Evolutionary conservation across 1,140 invertebrate genomes (phyloP).

Genomic region (Cyclina sinensis): DNA sequence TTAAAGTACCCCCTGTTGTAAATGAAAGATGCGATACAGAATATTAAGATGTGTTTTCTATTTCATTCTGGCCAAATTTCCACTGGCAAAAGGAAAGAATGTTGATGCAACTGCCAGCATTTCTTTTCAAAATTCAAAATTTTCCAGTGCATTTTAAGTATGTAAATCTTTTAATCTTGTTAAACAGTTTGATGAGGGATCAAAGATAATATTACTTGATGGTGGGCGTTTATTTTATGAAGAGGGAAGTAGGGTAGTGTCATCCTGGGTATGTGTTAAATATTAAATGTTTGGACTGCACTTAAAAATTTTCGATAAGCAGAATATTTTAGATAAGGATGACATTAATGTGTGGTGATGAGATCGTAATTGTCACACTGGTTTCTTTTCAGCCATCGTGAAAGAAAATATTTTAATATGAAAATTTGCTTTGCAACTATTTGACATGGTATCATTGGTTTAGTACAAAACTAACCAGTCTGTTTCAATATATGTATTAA

Average conservation of each 20-base stretch:
- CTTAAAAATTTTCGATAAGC: constrained; percentile 16
- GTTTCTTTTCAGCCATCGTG: background rate
- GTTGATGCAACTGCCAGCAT: background rate
- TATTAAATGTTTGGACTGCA: constrained; percentile 31
- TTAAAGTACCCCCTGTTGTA: too few species aligned
- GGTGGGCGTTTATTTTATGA: constrained; percentile 8
- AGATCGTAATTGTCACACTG: background rate
- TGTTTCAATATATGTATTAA: too few species aligned
- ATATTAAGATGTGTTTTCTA: too few species aligned
- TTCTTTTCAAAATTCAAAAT: background rate
- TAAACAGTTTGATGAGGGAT: background rate
- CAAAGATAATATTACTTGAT: background rate
- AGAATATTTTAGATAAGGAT: constrained; percentile 46
- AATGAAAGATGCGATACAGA: too few species aligned
- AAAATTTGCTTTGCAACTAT: background rate
- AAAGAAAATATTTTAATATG: background rate
- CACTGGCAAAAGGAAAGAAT: background rate
- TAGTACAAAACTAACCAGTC: too few species aligned
- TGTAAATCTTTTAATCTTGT: background rate
- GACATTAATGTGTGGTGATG: background rate
- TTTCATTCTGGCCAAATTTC: background rate
- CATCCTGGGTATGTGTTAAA: background rate
- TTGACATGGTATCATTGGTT: too few species aligned
- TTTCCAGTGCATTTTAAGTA: background rate
- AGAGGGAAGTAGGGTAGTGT: background rate